Conservation (phyloP, 2,797 vertebrate species). For the Tadarida brasiliensis region DNA sequence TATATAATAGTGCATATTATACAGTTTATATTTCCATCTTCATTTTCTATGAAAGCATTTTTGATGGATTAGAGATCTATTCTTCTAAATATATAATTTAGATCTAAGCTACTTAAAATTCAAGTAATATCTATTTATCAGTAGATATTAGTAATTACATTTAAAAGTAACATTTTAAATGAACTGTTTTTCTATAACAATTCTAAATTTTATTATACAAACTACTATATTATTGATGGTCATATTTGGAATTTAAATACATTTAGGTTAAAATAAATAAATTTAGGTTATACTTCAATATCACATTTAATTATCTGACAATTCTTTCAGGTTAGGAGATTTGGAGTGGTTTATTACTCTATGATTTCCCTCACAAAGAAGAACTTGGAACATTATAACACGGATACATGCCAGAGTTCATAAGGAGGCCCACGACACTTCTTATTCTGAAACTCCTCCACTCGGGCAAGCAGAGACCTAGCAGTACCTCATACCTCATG, state of each 20-base stretch:
- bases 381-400: not conserved
- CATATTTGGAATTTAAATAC: not conserved
- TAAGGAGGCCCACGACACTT: not conserved
- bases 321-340: not conserved
- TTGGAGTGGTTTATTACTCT: not conserved
- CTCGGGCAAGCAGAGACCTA: not conserved
- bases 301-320: not conserved
- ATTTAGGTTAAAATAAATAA: not conserved
- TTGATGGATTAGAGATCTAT: not conserved
- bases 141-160: not conserved
- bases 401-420: not conserved
- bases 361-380: not conserved
- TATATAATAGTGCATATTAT: not conserved
- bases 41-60: slow-evolving; percentile 5
- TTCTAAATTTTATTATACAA: not conserved
- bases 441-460: not conserved
- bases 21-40: not conserved
- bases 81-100: not conserved
- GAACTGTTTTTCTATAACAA: not conserved
- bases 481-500: not conserved
- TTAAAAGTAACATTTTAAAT: not conserved
- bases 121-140: not conserved
- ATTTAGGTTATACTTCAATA: not conserved
- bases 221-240: not conserved
- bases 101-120: not conserved